These are phyloP conservation scores for Psilopogon haemacephalus DNA, from an alignment of 2,113 vertebrate species.

Conservation along the genomic window DNA sequence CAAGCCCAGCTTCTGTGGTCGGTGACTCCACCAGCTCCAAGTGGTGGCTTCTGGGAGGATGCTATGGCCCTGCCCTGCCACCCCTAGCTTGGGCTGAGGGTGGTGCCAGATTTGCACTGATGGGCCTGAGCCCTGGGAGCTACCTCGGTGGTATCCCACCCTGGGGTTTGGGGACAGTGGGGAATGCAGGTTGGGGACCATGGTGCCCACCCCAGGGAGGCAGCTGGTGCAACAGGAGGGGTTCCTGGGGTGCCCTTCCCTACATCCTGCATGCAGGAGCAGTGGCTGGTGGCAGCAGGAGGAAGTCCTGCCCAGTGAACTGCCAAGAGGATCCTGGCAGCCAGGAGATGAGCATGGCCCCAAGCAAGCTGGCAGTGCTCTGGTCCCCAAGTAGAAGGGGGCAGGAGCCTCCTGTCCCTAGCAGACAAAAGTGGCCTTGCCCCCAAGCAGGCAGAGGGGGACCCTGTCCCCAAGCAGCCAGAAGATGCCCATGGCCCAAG, in stretches of 20 bases:
- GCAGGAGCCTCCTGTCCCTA: background rate
- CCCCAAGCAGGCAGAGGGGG: background rate
- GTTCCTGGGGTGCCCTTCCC: background rate
- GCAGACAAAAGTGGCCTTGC: background rate
- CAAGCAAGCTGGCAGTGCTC: too few relatives aligned
- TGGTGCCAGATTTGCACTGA: background rate
- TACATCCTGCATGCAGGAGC: fast-evolving
- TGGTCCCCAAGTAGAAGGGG: too few relatives aligned
- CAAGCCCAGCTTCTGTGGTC: fast-evolving
- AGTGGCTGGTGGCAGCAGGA: fast-evolving
- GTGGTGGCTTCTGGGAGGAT: background rate
- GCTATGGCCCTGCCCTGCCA: fast-evolving
- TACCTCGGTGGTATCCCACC: background rate
- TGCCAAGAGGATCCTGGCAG: background rate
- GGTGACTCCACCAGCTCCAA: fast-evolving
- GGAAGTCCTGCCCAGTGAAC: background rate
- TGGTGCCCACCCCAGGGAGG: background rate
- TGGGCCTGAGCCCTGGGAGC: background rate
- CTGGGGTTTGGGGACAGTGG: background rate
- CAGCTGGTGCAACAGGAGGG: background rate
- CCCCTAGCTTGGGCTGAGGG: fast-evolving
- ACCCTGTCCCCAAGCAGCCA: background rate
- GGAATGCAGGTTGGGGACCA: fast-evolving
- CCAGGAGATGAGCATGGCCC: background rate
- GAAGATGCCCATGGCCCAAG: background rate